Conservation (phyloP, 2,797 vertebrate species). For the Liasis olivaceus region DNA sequence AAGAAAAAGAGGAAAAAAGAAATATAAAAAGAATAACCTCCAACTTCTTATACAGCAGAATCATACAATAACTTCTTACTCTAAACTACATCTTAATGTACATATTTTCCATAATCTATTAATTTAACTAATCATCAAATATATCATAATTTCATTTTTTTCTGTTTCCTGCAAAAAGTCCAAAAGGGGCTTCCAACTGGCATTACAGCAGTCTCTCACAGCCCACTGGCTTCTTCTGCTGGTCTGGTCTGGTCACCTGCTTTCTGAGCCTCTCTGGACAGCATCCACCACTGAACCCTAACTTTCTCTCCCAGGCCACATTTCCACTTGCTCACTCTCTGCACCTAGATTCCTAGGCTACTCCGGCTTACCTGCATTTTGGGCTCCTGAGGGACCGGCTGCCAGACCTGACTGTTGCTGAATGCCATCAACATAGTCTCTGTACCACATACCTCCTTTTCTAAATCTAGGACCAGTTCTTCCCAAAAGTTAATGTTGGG, state of each 20-base stretch:
- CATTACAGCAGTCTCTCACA: background rate
- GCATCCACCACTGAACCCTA: background rate
- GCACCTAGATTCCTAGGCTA: background rate
- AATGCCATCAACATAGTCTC: background rate
- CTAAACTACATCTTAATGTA: too few species aligned
- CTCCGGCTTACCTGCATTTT: background rate
- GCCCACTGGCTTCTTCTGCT: background rate
- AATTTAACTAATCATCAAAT: too few species aligned
- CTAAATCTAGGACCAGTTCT: background rate
- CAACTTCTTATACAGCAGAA: too few species aligned
- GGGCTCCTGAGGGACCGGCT: background rate
- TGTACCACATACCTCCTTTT: background rate
- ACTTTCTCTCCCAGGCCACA: background rate
- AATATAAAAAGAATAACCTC: too few species aligned
- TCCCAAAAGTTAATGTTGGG: background rate
- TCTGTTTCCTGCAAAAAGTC: too few species aligned
- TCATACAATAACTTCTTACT: too few species aligned
- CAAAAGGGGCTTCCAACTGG: too few species aligned
- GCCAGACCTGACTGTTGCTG: background rate
- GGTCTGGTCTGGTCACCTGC: background rate
- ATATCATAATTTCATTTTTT: too few species aligned
- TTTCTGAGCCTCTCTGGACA: background rate
- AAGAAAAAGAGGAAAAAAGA: too few species aligned
- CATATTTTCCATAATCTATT: too few species aligned
- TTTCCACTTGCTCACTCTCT: background rate